Evolutionary conservation across 1,140 invertebrate species (phyloP).

Genomic region (Sipha flava): DNA sequence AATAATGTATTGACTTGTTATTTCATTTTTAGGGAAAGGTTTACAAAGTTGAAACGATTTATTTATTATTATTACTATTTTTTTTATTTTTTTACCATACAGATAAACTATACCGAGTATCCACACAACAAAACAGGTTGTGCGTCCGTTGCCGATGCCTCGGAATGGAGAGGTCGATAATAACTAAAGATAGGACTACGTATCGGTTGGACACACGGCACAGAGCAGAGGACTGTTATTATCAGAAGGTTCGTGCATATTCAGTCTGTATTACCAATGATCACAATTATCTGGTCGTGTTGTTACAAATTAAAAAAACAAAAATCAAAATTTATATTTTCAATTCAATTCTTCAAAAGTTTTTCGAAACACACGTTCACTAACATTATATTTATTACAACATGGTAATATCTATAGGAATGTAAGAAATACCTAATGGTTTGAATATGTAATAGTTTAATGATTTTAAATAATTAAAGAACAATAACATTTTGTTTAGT

Average conservation of each 20-base stretch:
- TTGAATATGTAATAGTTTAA: no score
- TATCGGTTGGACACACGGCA: background rate
- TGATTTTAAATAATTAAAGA: no score
- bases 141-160: background rate
- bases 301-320: background rate
- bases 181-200: background rate
- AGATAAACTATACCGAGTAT: background rate
- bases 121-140: conserved; percentile 8
- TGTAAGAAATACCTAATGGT: no score
- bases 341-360: background rate
- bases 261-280: background rate
- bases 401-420: no score
- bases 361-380: background rate
- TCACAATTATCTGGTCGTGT: background rate
- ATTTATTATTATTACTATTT: background rate
- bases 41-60: background rate
- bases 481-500: no score
- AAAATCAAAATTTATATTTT: background rate
- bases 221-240: background rate
- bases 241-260: background rate
- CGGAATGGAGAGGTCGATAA: background rate
- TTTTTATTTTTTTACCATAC: background rate
- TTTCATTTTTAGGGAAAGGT: background rate
- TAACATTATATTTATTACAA: no score
- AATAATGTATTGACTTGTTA: background rate